A percentile compares a stretch with the other conserved stretches of the same genome.
These are phyloP conservation scores for Trichogramma dendrolimi DNA, from an alignment of 2,888 invertebrate species.

Conservation along the genomic window DNA sequence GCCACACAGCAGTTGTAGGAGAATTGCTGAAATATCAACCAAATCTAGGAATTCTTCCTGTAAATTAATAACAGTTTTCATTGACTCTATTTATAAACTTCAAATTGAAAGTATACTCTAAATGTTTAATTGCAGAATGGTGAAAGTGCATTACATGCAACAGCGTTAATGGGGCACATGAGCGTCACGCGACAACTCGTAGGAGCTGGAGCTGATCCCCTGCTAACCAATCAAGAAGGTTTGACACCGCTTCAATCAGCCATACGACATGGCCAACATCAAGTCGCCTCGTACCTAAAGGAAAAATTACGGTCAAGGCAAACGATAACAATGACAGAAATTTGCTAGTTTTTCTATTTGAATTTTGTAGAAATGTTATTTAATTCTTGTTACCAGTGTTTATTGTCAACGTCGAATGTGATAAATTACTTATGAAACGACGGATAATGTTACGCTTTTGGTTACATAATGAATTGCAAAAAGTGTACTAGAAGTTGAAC, in stretches of 20 bases:
- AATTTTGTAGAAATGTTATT: constrained; percentile 31
- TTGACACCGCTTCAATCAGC: constrained; percentile 67
- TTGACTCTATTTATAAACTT: neutral
- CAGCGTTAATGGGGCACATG: constrained; percentile 82
- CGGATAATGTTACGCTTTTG: no score
- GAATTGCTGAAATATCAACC: constrained; percentile 80
- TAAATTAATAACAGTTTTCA: constrained; percentile 51
- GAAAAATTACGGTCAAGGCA: constrained; percentile 47
- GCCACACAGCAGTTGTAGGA: constrained; percentile 80
- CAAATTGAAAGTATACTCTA: constrained; percentile 3
- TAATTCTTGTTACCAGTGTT: no score
- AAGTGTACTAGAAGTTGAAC: no score
- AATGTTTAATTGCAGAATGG: constrained; percentile 67
- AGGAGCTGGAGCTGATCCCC: constrained; percentile 65
- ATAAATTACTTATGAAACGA: no score
- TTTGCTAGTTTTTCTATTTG: constrained; percentile 13
- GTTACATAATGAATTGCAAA: no score
- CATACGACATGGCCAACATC: constrained; percentile 53
- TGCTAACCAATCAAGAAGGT: constrained; percentile 69
- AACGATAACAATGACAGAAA: constrained; percentile 14
- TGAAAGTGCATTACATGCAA: constrained; percentile 86
- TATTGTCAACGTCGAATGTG: no score
- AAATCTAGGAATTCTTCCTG: constrained; percentile 75
- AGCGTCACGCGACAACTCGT: constrained; percentile 73
- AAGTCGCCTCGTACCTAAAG: constrained; percentile 58